Base-by-base conservation (phyloP, 2,888 invertebrate species). In the Folsomia manolachei region DNA sequence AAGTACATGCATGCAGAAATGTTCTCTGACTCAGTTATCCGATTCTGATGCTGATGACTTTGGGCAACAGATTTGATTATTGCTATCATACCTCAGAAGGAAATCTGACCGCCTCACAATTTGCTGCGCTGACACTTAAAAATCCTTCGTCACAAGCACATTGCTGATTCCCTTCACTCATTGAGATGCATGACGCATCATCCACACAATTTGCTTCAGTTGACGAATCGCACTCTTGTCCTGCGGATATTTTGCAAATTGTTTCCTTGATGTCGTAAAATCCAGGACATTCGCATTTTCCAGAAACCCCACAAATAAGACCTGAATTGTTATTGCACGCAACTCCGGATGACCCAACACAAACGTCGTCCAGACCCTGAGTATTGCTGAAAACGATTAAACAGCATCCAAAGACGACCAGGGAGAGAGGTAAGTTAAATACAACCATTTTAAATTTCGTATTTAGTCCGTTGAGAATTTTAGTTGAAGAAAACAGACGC, bases 271-370 rank as follows among this genome's bases (percentile, higher is more conserved):
- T 61, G 63, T 74, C 73, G 52, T 64, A 76, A 11, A 74, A 27
- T 72, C 74, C 69, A 73, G 74, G 70, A 51, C 76, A 76, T 18
- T 76, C 76, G 51, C 76, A 76, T 21, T 64, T 24, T 63, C 71
- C 74, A 0, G 70, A 27, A 2, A 52, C 9, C 18, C 70, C 71
- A 39, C 74, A 74, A 27, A 67, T 67, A 62, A 74, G 52, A 2
- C 66, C 66, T 23, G 66, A 24, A 2, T 2, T 4, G 11, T 52
- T 23, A 27, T 66, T 52, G 25, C 66, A 66, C 7, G 9, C 4
- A 18, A 27, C 7, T 14, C 24, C 62, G 24, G 7, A 19, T 4
- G 26, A 24, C 14, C 62, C 62, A 4, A 26, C 64, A 27, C 64
- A 64, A 64, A 19, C 27, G 25, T 64, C 64, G 64, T 64, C 64